phyloP scores from a whole-genome alignment of 1,140 invertebrate species.

The Macrostomum lignano region DNA sequence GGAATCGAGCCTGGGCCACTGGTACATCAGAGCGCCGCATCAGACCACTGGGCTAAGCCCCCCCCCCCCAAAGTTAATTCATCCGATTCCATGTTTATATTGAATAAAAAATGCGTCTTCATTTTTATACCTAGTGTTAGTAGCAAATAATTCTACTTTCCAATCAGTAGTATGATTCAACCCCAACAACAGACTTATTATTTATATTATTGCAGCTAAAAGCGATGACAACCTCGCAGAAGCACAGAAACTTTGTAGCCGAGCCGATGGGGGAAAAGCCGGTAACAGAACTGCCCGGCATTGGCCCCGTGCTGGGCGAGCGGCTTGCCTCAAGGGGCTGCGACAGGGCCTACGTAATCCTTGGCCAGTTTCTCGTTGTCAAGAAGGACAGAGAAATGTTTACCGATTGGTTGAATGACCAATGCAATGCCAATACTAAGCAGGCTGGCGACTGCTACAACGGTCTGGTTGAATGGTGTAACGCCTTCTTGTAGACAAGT shows the following conservation, averaged over 20 bases:
- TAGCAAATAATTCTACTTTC: too few relatives aligned
- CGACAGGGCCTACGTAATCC: constrained; percentile 54
- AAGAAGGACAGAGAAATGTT: constrained; percentile 87
- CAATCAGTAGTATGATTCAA: too few relatives aligned
- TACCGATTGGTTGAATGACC: constrained; percentile 81
- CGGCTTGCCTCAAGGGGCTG: constrained; percentile 18
- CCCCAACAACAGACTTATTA: too few relatives aligned
- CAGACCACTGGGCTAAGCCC: too few relatives aligned
- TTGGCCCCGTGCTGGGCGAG: constrained; percentile 19
- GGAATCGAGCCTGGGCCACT: too few relatives aligned
- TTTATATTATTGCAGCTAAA: too few relatives aligned
- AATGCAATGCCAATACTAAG: constrained; percentile 49
- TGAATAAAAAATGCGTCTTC: too few relatives aligned
- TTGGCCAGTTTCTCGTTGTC: constrained; percentile 80
- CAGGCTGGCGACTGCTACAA: constrained; percentile 69
- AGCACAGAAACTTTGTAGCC: constrained; percentile 25
- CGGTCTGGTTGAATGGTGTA: constrained; percentile 53
- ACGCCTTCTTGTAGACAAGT: constrained; percentile 24
- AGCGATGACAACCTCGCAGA: constrained; percentile 22
- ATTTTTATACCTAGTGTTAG: too few relatives aligned
- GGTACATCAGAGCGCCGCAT: too few relatives aligned
- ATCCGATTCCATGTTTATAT: too few relatives aligned
- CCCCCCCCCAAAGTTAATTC: too few relatives aligned
- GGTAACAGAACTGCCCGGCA: constrained; percentile 25
- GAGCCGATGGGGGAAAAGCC: constrained; percentile 29